Percentiles rank a stretch among this genome's conserved stretches.
Conservation (phyloP, 1,140 invertebrate species). For the Drosophila sp. region DNA sequence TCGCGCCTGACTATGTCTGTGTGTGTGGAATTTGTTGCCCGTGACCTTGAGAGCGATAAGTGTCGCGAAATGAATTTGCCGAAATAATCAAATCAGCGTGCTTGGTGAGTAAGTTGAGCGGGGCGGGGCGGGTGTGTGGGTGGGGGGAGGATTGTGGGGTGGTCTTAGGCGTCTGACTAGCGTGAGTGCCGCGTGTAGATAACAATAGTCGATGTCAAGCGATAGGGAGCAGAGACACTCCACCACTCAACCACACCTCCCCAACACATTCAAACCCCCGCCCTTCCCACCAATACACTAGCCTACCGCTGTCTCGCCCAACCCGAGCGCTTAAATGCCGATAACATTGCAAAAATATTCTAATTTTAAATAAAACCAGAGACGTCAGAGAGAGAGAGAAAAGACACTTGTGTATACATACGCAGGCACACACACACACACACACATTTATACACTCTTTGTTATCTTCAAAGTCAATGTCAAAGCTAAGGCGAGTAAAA, state of each 20-base stretch:
- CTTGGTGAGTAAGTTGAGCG: background rate
- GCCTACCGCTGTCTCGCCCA: constrained; percentile 6
- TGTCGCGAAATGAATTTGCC: constrained; percentile 79
- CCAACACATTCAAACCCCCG: background rate
- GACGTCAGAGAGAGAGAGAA: constrained; percentile 9
- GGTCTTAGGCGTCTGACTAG: constrained; percentile 34
- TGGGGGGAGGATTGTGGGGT: background rate
- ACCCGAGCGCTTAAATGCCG: constrained; percentile 13
- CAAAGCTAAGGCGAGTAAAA: constrained; percentile 54
- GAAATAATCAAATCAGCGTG: constrained; percentile 73
- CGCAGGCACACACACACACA: background rate
- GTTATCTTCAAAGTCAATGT: constrained; percentile 77
- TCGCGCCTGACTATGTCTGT: constrained; percentile 52
- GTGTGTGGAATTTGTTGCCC: constrained; percentile 70
- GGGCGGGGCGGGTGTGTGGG: background rate
- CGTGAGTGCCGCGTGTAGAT: constrained; percentile 67
- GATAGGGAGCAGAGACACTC: constrained; percentile 43
- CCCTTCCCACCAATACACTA: background rate
- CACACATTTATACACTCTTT: constrained; percentile 22
- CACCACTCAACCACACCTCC: background rate
- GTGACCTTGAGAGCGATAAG: constrained; percentile 78
- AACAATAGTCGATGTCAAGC: constrained; percentile 53
- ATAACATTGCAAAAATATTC: constrained; percentile 44
- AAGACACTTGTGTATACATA: constrained; percentile 32
- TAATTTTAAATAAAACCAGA: constrained; percentile 59